phyloP scores from a whole-genome alignment of 2,113 vertebrate genomes.

The Globicephala melas region DNA sequence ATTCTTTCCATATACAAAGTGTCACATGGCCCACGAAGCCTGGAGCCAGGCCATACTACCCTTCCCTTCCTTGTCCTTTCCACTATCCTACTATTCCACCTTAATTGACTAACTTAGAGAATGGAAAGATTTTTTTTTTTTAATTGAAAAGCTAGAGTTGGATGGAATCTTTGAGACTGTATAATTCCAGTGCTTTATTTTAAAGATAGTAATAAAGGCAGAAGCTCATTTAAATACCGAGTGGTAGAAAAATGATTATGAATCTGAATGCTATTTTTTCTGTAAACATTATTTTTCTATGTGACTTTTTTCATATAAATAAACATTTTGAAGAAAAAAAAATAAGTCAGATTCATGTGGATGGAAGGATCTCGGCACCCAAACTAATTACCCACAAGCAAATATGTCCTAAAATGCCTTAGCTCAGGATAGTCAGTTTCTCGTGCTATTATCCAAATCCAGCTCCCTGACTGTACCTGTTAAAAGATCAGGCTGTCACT shows the following conservation, averaged over 20 bases:
- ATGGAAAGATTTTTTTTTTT: neutral
- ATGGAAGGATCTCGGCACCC: neutral
- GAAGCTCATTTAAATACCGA: neutral
- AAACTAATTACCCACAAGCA: neutral
- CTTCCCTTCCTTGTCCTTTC: neutral
- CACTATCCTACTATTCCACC: neutral
- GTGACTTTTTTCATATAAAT: neutral
- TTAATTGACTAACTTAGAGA: neutral
- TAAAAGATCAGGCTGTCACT: neutral
- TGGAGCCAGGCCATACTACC: fast-evolving
- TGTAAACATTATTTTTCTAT: neutral
- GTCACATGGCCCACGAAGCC: neutral
- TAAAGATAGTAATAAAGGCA: neutral
- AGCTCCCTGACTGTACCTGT: neutral
- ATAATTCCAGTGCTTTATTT: neutral
- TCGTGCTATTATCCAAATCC: neutral
- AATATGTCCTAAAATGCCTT: neutral
- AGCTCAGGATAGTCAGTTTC: neutral
- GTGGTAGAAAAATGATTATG: neutral
- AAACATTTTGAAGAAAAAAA: neutral
- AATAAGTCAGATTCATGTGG: neutral
- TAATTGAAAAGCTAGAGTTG: neutral
- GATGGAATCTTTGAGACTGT: neutral
- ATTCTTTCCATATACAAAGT: neutral
- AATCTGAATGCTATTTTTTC: neutral